Evolutionary conservation across 2,888 invertebrate genomes (phyloP), one percentile per base, ranked within the genome.

Genomic region (Cryptocheilus praepositus): DNA sequence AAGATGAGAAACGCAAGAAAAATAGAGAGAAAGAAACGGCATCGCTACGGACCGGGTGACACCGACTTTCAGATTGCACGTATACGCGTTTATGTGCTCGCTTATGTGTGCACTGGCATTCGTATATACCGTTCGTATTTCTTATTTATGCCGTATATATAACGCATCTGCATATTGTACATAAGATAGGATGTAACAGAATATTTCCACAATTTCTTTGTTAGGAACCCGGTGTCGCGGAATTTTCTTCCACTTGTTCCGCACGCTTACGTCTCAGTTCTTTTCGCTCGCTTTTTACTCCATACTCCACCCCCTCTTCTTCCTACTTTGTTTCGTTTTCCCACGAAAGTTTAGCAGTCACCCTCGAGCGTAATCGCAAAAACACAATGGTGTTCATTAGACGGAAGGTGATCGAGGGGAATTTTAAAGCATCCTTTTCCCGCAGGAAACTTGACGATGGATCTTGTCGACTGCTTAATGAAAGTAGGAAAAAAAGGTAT

Each of bases 381-480:
- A 76, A 79, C 77, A 77, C 56, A 58, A 53, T 49, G 59, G 36
- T 59, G 58, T 70, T 74, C 77, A 74, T 77, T 77, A 77, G 67
- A 54, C 64, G 77, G 59, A 59, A 69, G 62, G 51, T 67, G 56
- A 66, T 51, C 66, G 25, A 25, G 21, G 53, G 58, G 64, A 68
- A 73, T 79, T 67, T 70, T 71, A 67, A 79, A 73, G 64, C 22
- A 73, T 67, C 64, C 67, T 53, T 22, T 19, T 22, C 8, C 53
- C 53, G 36, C 22, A 53, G 53, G 11, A 19, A 25, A 22, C 25
- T 15, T 13, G 22, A 7, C 21, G 21, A 53, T 53, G 22, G 53
- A 53, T 15, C 21, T 5, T 25, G 22, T 49, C 49, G 11, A 49
- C 16, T 49, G 18, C 16, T 49, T 49, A 49, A 49, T 16, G 49